Conservation (phyloP, 2,797 vertebrate genomes). For the Sphenopsis melanotis region DNA sequence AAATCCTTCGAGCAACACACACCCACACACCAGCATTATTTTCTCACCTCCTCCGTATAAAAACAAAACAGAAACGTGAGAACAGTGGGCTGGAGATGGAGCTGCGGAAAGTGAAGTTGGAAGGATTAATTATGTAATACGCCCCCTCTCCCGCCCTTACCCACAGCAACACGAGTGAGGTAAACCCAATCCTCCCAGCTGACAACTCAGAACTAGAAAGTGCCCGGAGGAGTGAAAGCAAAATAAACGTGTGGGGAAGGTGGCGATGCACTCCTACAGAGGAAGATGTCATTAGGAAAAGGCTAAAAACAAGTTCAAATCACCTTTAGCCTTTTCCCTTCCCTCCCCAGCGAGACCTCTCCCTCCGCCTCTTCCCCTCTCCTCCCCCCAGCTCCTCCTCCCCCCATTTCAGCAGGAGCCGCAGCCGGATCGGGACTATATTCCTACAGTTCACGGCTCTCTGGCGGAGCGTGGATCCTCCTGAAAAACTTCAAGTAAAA, state of each 20-base stretch:
- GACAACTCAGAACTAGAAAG: slow-evolving; percentile 5
- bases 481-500: not conserved
- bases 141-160: slow-evolving; percentile 67
- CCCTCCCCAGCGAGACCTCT: not conserved
- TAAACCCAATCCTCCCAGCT: slow-evolving; percentile 43
- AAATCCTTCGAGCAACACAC: slow-evolving; percentile 34
- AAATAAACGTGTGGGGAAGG: slow-evolving; percentile 8
- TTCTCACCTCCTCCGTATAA: slow-evolving; percentile 41
- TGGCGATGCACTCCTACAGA: not conserved
- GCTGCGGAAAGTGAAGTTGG: slow-evolving; percentile 54
- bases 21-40: slow-evolving; percentile 28
- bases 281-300: not conserved
- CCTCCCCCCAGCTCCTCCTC: not conserved
- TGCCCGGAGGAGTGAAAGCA: not conserved
- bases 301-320: slow-evolving; percentile 10
- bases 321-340: not conserved
- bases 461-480: not conserved
- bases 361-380: not conserved
- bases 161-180: slow-evolving; percentile 67
- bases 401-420: not conserved
- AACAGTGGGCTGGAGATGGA: slow-evolving; percentile 46
- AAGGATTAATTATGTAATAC: slow-evolving; percentile 71
- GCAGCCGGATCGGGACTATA: not conserved
- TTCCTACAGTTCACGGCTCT: not conserved
- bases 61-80: slow-evolving; percentile 49